Evolutionary conservation across 2,797 vertebrate species (phyloP), one percentile per base, ranked within the genome.

Genomic region (Triplophysa yarkandensis): DNA sequence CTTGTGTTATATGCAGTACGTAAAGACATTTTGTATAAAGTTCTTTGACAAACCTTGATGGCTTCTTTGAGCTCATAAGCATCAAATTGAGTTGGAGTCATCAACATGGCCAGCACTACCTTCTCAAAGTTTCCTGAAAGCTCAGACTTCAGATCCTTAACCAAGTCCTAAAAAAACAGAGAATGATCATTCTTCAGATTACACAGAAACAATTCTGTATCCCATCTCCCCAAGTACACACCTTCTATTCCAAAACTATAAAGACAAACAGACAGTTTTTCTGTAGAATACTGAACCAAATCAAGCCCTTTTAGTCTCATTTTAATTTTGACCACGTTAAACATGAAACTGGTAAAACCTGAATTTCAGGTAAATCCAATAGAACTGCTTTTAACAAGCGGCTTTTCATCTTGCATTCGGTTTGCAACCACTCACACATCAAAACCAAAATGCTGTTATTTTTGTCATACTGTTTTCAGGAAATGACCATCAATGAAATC

Each of bases 81-180:
- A 68, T 96, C 96, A 68, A 92, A 92, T 79, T 94, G 87, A 62
- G 92, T 1, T 0, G 95, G 94, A 0, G 89, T 86, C 88, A 96
- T 98, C 92, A 99, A 83, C 91, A 94, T 92, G 81, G 95, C 93
- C 89, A 98, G 89, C 82, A 99, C 88, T 4, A 96, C 80, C 84
- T 85, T 97, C 89, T 98, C 95, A 79, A 99, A 99, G 88, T 98
- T 96, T 52, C 98, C 98, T 7, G 98, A 98, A 46, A 99, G 89
- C 80, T 99, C 98, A 39, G 97, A 98, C 81, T 97, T 95, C 79
- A 99, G 89, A 76, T 98, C 98, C 86, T 98, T 99, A 83, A 96
- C 87, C 84, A 99, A 92, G 89, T 99, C 98, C 98, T 99, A 84
- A 63, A 86, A 84, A 70, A 39, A 78, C 6, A 2, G n/a, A 34